phyloP scores from a whole-genome alignment of 2,888 invertebrate genomes.

The Vandiemenella viatica region DNA sequence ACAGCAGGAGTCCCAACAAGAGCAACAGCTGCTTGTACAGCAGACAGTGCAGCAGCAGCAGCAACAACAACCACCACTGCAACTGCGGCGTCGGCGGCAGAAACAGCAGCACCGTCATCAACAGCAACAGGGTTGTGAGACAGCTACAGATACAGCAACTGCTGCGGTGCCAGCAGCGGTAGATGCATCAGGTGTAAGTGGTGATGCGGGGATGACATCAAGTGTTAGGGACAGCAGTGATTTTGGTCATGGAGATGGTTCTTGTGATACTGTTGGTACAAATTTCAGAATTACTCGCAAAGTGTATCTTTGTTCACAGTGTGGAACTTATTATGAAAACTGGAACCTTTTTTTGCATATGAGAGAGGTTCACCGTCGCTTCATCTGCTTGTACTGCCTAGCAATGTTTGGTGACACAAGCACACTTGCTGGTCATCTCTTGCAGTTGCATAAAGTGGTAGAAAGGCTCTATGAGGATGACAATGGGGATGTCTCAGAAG shows the following conservation, averaged over 20 bases:
- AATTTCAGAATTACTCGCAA: slow-evolving; percentile 55
- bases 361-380: slow-evolving; percentile 64
- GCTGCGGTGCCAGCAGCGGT: slow-evolving; percentile 30
- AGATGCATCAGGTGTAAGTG: slow-evolving; percentile 29
- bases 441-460: slow-evolving; percentile 60
- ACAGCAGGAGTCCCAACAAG: no score
- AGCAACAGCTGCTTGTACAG: no score
- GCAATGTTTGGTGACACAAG: slow-evolving; percentile 70
- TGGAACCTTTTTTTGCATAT: slow-evolving; percentile 77
- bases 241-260: no score
- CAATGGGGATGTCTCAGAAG: slow-evolving; percentile 52
- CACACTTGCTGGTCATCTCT: slow-evolving; percentile 60
- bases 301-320: slow-evolving; percentile 67
- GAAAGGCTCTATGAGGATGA: slow-evolving; percentile 50
- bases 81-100: no score
- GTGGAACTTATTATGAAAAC: slow-evolving; percentile 70
- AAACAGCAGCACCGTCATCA: no score
- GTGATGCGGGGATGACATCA: slow-evolving; percentile 8
- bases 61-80: no score
- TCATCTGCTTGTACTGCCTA: slow-evolving; percentile 69
- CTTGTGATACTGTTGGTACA: no score
- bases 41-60: no score
- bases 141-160: slow-evolving; percentile 28
- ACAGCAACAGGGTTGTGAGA: slow-evolving; percentile 4
- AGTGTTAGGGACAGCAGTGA: neutral